These are phyloP conservation scores for Procambarus clarkii DNA, from an alignment of 1,140 invertebrate genomes.

Conservation along the genomic window DNA sequence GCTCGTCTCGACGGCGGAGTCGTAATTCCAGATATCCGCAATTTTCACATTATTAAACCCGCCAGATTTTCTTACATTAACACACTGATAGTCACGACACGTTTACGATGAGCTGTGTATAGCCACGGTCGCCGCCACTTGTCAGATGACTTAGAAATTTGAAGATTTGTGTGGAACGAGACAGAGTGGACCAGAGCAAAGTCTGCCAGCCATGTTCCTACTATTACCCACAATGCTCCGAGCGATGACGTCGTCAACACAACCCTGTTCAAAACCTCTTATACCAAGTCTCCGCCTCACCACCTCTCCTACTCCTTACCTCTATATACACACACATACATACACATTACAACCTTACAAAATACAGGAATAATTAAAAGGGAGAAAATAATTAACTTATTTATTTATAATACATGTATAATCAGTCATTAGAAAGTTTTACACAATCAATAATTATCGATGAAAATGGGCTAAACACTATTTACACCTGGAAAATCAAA, in stretches of 20 bases:
- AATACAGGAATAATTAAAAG: not conserved
- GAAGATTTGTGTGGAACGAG: constrained; percentile 24
- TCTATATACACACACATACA: no score
- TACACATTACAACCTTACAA: not conserved
- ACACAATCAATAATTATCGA: no score
- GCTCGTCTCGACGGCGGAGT: constrained; percentile 8
- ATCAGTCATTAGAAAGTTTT: no score
- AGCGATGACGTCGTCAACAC: constrained; percentile 46
- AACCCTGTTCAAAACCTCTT: constrained; percentile 21
- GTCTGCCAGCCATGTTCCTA: constrained; percentile 61
- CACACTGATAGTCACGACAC: not conserved
- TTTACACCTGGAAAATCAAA: no score
- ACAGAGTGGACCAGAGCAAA: constrained; percentile 34
- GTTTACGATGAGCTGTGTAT: not conserved
- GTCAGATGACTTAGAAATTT: constrained; percentile 47
- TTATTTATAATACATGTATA: not conserved
- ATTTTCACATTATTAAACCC: constrained; percentile 1
- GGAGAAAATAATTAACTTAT: not conserved
- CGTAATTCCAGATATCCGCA: constrained; percentile 13
- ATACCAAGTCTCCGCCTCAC: not conserved
- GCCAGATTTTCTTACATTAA: not conserved
- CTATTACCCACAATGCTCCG: constrained; percentile 67
- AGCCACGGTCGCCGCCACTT: not conserved
- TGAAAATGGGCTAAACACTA: no score
- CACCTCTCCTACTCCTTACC: no score